A percentile compares a stretch with the other conserved stretches of the same genome.
phyloP scores from a whole-genome alignment of 2,888 invertebrate genomes.

The Sicus ferrugineus region DNA sequence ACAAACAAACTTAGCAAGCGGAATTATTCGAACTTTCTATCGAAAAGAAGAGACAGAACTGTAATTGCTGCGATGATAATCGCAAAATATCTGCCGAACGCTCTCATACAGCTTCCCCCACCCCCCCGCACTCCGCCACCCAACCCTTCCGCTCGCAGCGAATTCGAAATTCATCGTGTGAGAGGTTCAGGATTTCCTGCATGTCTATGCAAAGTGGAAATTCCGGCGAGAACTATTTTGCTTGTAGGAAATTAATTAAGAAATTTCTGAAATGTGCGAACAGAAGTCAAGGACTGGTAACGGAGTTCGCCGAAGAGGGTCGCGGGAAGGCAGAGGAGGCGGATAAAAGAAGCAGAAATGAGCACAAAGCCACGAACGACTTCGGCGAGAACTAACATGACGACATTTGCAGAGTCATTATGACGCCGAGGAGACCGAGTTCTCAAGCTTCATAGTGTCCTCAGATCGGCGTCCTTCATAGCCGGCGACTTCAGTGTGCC shows the following conservation, averaged over 20 bases:
- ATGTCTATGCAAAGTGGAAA: constrained; percentile 26
- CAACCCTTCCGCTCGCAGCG: not conserved
- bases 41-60: too few species aligned
- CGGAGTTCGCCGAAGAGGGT: not conserved
- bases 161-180: not conserved
- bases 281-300: not conserved
- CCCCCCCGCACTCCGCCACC: too few species aligned
- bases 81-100: too few species aligned
- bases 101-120: too few species aligned
- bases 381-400: not conserved
- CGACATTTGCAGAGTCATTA: constrained; percentile 8
- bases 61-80: too few species aligned
- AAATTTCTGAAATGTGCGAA: constrained; percentile 38
- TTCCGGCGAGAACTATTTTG: constrained; percentile 29
- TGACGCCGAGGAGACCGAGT: not conserved
- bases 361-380: not conserved
- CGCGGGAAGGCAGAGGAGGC: not conserved
- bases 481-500: too few species aligned
- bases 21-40: too few species aligned
- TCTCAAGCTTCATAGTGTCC: constrained; percentile 12
- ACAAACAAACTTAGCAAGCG: too few species aligned
- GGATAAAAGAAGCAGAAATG: not conserved
- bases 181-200: constrained; percentile 11
- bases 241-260: constrained; percentile 40
- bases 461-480: too few species aligned